Conservation (phyloP, 30 jellyfish, hydroid and myxozoan species). For the Aurelia aurita region DNA sequence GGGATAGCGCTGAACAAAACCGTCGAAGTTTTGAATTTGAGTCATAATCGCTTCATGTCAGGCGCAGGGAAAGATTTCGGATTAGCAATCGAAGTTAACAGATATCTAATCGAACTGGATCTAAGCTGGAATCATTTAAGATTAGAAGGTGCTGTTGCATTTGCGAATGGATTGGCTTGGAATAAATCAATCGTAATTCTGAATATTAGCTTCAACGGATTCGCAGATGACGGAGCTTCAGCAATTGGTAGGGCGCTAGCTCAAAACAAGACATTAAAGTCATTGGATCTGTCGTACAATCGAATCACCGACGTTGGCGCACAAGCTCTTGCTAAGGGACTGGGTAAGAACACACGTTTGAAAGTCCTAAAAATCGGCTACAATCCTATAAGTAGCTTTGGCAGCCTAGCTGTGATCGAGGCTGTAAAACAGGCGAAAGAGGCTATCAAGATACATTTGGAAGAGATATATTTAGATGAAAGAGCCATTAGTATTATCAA, state of each 20-base stretch:
- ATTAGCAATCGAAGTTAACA: conserved; percentile 38
- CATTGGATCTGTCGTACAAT: conserved; percentile 52
- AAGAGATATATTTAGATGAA: conserved; percentile 49
- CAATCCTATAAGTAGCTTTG: conserved; percentile 72
- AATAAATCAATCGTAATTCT: conserved; percentile 27
- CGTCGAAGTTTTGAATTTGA: conserved; percentile 30
- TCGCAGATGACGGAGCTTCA: conserved; percentile 68
- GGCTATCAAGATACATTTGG: conserved; percentile 29
- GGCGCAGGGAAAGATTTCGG: conserved; percentile 55
- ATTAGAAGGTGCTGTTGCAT: conserved; percentile 62
- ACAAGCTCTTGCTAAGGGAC: conserved; percentile 42
- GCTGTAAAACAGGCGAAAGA: conserved; percentile 56
- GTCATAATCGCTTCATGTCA: conserved; percentile 59
- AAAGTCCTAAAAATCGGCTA: conserved; percentile 63
- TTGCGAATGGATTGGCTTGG: conserved; percentile 45
- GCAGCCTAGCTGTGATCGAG: conserved; percentile 52
- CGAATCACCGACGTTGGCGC: conserved; percentile 86
- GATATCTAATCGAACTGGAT: conserved; percentile 44
- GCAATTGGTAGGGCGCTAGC: conserved; percentile 69
- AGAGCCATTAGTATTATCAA: conserved; percentile 28
- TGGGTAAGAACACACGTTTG: conserved; percentile 59
- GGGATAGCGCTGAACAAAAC: conserved; percentile 31
- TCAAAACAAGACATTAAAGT: conserved; percentile 11
- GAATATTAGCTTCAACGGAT: conserved; percentile 70
- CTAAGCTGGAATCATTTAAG: conserved; percentile 79